Evolutionary conservation across 2,888 invertebrate genomes (phyloP).

Genomic region (Netelia virgata): DNA sequence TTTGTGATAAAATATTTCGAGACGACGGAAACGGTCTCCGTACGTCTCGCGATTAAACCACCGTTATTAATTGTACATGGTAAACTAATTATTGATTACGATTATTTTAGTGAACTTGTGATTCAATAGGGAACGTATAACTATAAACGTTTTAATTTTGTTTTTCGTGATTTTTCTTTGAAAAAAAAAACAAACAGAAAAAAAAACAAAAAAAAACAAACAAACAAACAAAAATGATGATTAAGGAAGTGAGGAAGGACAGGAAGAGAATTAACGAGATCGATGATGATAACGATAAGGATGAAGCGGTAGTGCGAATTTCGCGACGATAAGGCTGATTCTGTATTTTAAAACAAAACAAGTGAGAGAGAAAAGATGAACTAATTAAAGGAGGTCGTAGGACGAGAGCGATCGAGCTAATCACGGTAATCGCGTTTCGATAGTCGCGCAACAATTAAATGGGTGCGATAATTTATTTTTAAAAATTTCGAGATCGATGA

Average conservation of each 20-base stretch:
- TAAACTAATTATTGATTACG: constrained; percentile 54
- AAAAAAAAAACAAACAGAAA: no score
- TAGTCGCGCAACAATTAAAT: neutral
- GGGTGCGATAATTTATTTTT: neutral
- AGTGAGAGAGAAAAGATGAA: constrained; percentile 22
- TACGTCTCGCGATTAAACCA: constrained; percentile 55
- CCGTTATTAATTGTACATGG: constrained; percentile 48
- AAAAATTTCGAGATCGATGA: no score
- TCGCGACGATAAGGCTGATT: constrained; percentile 81
- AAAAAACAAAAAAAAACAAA: no score
- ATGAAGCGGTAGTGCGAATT: constrained; percentile 66
- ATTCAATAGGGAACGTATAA: constrained; percentile 80
- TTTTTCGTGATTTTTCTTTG: constrained; percentile 47
- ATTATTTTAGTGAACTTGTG: constrained; percentile 77
- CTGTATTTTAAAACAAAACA: constrained; percentile 74
- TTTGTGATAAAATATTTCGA: constrained; percentile 73
- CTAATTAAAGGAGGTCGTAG: neutral
- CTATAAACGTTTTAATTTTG: constrained; percentile 64
- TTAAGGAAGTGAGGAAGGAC: constrained; percentile 66
- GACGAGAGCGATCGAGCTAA: neutral
- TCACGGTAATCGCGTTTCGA: constrained; percentile 5
- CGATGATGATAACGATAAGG: constrained; percentile 63
- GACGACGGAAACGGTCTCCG: constrained; percentile 20
- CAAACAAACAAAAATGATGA: constrained; percentile 36
- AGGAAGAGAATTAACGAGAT: constrained; percentile 43